Base-by-base conservation (phyloP, 2,113 vertebrate genomes). In the Planiliza haematocheilus region DNA sequence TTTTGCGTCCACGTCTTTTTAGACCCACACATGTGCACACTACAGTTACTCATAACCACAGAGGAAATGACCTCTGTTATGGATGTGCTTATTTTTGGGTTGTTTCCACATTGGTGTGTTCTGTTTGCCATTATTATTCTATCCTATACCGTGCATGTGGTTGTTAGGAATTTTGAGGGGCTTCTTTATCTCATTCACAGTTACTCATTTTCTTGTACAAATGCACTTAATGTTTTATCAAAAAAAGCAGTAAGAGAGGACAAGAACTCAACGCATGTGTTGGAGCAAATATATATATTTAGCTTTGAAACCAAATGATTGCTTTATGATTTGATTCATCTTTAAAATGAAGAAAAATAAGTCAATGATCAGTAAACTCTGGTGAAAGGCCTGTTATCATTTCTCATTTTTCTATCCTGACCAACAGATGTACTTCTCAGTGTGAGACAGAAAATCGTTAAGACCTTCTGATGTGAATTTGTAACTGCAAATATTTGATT, bases 51-150 rank as follows among this genome's bases (percentile, higher is more conserved):
- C 21, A 8, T 14, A 71, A 70, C 50, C 45, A 20, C 48, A n/a
- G n/a, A n/a, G n/a, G n/a, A 37, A 37, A 51, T 64, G 70, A 70
- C 43, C 66, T 55, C 49, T 13, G 12, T 38, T 20, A 8, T 2
- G 13, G 6, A 45, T 24, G 11, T 49, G 7, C 21, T 42, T 63
- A 24, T 18, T 69, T 18, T 30, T 17, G 8, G 8, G 8, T 7
- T 30, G 1, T n/a, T 66, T 37, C 53, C 41, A 46, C 24, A 14
- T 10, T 42, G 4, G 13, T 41, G 18, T 39, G 17, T 73, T 55
- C 48, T 50, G 10, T 67, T 77, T 49, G 56, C 74, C 48, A 38
- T 59, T 49, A 61, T 17, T 10, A 48, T 30, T 30, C 24, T 30
- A 5, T 30, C 24, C 24, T 38, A n/a, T n/a, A n/a, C n/a, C n/a